phyloP scores from a whole-genome alignment of 2,888 invertebrate species.

The Ichneumoninae sp. region DNA sequence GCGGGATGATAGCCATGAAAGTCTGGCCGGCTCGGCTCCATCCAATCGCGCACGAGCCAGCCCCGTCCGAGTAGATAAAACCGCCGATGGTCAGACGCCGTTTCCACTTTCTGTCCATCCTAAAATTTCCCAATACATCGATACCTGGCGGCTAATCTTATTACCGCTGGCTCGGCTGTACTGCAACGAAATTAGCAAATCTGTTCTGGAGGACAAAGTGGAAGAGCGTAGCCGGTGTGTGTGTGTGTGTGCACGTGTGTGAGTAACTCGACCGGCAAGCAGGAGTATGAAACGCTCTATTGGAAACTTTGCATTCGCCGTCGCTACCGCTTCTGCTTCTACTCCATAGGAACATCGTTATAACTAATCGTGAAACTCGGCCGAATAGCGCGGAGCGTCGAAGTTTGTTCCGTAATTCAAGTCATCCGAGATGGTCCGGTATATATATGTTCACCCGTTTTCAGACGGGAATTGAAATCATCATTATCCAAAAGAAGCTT shows the following conservation, averaged over 20 bases:
- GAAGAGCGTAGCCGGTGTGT: not conserved
- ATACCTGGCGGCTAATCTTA: conserved; percentile 46
- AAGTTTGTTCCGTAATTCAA: conserved; percentile 60
- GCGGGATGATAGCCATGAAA: not conserved
- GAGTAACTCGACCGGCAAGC: not conserved
- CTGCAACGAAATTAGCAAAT: conserved; percentile 55
- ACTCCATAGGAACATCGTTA: conserved; percentile 62
- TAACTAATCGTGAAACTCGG: conserved; percentile 64
- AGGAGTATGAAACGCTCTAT: conserved; percentile 31
- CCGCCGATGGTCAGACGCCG: conserved; percentile 37
- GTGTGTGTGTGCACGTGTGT: not conserved
- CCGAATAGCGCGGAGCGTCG: conserved; percentile 11
- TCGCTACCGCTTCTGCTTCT: conserved; percentile 29
- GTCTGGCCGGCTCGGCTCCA: not conserved
- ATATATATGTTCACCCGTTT: conserved; percentile 36
- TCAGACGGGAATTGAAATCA: conserved; percentile 48
- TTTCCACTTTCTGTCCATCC: conserved; percentile 11
- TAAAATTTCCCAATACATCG: conserved; percentile 52
- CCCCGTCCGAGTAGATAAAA: conserved; percentile 32
- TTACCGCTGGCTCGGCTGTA: conserved; percentile 41
- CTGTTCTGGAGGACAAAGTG: conserved; percentile 50
- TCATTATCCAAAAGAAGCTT: conserved; percentile 29
- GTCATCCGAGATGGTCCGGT: conserved; percentile 13
- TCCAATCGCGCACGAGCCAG: not conserved
- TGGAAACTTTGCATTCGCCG: conserved; percentile 51